Percentiles rank a stretch among this genome's conserved stretches.
These are phyloP conservation scores for Leptinotarsa haldemani DNA, from an alignment of 2,888 invertebrate species.

Conservation along the genomic window DNA sequence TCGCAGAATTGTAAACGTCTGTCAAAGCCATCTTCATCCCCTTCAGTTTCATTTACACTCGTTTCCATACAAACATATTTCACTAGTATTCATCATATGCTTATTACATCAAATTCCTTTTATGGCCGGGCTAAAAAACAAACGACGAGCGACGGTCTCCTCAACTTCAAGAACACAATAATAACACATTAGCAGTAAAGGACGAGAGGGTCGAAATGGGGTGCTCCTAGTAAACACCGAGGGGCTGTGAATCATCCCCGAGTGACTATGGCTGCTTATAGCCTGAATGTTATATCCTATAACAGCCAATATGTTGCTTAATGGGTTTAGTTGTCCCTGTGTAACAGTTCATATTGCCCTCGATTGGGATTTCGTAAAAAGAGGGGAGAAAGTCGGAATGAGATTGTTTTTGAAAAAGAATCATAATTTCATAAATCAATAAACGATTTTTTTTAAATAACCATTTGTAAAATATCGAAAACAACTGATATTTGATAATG, in stretches of 20 bases:
- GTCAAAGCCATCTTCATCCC: background rate
- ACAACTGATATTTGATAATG: no score
- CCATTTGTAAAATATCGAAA: no score
- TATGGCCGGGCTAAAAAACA: background rate
- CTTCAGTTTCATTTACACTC: background rate
- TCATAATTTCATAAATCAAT: background rate
- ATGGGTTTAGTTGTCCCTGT: slow-evolving; percentile 56
- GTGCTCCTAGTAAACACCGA: slow-evolving; percentile 30
- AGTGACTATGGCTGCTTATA: slow-evolving; percentile 56
- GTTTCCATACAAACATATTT: background rate
- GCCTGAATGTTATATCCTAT: slow-evolving; percentile 55
- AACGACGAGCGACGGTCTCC: background rate
- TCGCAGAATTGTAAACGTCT: no score
- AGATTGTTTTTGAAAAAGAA: background rate
- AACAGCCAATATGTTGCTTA: slow-evolving; percentile 61
- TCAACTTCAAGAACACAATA: slow-evolving; percentile 27
- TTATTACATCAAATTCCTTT: background rate
- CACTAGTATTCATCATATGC: background rate
- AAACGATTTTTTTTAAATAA: background rate
- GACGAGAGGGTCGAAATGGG: slow-evolving; percentile 39
- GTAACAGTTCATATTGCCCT: slow-evolving; percentile 56
- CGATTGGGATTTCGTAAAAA: slow-evolving; percentile 30
- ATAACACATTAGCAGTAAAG: slow-evolving; percentile 49
- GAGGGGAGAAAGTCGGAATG: background rate
- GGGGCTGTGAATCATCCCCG: slow-evolving; percentile 56